Percentiles rank a stretch among this genome's conserved stretches.
Evolutionary conservation across 23 tunicate genomes (phyloP).

Genomic region (Clavelina lepadiformis): DNA sequence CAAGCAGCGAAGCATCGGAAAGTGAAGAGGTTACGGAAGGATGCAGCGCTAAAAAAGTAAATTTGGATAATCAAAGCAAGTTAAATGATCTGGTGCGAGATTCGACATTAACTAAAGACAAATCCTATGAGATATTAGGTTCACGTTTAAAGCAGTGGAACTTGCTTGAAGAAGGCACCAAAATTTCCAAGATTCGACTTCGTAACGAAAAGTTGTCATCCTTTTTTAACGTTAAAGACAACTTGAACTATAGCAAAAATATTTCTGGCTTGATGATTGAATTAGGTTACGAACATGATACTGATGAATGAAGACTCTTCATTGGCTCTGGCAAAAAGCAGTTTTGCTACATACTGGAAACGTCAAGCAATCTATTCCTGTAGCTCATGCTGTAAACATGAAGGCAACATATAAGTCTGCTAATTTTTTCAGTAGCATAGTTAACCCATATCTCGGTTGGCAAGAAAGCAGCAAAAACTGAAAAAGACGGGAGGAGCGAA

Average conservation of each 20-base stretch:
- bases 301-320: slow-evolving; percentile 18
- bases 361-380: background rate
- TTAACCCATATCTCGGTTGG: too few species aligned
- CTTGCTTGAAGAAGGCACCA: slow-evolving; percentile 13
- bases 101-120: slow-evolving; percentile 9
- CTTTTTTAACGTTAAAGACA: slow-evolving; percentile 4
- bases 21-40: background rate
- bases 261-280: slow-evolving; percentile 9
- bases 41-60: slow-evolving; percentile 6
- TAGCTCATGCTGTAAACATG: too few species aligned
- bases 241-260: slow-evolving; percentile 17
- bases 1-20: slow-evolving; percentile 1
- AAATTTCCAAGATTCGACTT: slow-evolving; percentile 4
- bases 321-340: slow-evolving; percentile 14
- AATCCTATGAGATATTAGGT: slow-evolving; percentile 6
- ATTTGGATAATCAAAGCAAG: slow-evolving; percentile 3
- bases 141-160: slow-evolving; percentile 3
- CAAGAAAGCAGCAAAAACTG: too few species aligned
- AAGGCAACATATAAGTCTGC: too few species aligned
- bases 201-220: slow-evolving; percentile 3
- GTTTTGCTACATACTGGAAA: slow-evolving; percentile 1
- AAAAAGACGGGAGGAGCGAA: too few species aligned
- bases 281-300: slow-evolving; percentile 3
- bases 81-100: slow-evolving; percentile 10
- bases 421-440: too few species aligned